Evolutionary conservation across 1,140 invertebrate species (phyloP).

Genomic region (Ctenoplectra terminalis): DNA sequence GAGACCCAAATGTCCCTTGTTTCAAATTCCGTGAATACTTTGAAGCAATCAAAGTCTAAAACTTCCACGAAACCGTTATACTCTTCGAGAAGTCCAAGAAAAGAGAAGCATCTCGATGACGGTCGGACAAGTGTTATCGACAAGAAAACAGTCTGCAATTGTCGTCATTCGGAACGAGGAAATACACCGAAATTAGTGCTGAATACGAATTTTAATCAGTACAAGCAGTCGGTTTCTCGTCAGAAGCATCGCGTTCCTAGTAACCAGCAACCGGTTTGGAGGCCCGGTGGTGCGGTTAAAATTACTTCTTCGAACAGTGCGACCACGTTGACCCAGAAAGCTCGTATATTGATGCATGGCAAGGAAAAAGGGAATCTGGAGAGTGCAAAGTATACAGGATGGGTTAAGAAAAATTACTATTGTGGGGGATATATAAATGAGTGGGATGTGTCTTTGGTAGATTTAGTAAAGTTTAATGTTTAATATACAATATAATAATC

Average conservation of each 20-base stretch:
- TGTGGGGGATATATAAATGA: no score
- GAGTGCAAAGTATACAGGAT: slow-evolving; percentile 3
- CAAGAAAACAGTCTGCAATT: neutral
- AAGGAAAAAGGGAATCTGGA: slow-evolving; percentile 10
- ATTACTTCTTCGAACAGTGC: slow-evolving; percentile 16
- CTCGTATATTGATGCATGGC: neutral
- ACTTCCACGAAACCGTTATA: neutral
- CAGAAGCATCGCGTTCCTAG: slow-evolving; percentile 2
- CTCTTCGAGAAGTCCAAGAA: neutral
- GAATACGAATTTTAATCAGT: neutral
- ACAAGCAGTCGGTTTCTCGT: neutral
- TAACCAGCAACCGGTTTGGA: slow-evolving; percentile 57
- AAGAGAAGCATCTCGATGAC: neutral
- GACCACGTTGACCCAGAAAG: neutral
- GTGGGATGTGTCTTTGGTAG: no score
- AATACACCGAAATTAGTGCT: neutral
- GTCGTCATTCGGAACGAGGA: neutral
- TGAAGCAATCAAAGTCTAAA: neutral
- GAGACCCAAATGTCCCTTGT: slow-evolving; percentile 1
- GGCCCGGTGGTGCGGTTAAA: slow-evolving; percentile 50
- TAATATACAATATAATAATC: no score
- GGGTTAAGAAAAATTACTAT: no score
- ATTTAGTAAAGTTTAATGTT: no score
- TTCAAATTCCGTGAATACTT: neutral
- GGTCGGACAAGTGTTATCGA: neutral